Conservation (phyloP, 2,797 vertebrate species). For the Crenichthys baileyi region DNA sequence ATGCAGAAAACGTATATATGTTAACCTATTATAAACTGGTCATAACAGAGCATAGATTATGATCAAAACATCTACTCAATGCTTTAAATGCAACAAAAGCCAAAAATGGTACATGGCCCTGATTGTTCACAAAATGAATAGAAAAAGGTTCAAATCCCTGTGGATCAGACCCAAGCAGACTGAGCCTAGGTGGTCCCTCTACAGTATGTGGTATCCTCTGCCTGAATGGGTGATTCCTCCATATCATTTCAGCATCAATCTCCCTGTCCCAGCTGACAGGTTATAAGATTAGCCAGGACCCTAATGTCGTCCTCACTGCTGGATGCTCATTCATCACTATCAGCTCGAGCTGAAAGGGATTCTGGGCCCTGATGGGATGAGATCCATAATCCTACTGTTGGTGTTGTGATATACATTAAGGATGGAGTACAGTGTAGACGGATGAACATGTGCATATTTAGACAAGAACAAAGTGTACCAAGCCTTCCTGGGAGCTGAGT, state of each 20-base stretch:
- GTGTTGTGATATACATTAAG: slow-evolving; percentile 32
- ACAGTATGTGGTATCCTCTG: slow-evolving; percentile 1
- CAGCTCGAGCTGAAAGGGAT: slow-evolving; percentile 25
- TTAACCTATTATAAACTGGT: too few species aligned
- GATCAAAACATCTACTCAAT: slow-evolving; percentile 7
- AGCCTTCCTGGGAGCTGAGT: neutral
- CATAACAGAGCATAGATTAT: slow-evolving; percentile 1
- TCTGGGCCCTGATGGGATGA: slow-evolving; percentile 40
- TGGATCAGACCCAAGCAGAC: slow-evolving; percentile 25
- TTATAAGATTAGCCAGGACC: slow-evolving; percentile 73
- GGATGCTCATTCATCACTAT: slow-evolving; percentile 72
- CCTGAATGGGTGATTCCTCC: slow-evolving; percentile 18
- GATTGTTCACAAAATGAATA: slow-evolving; percentile 45
- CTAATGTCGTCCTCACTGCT: slow-evolving; percentile 63
- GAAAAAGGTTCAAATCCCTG: slow-evolving; percentile 42
- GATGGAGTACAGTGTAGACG: slow-evolving; percentile 29
- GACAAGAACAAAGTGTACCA: neutral
- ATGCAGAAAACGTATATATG: too few species aligned
- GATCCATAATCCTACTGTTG: slow-evolving; percentile 45
- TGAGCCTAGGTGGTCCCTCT: neutral
- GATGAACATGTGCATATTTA: slow-evolving; percentile 27
- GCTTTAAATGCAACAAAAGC: slow-evolving; percentile 22
- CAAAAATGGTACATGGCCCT: slow-evolving; percentile 5
- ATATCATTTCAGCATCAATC: slow-evolving; percentile 68
- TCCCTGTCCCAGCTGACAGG: slow-evolving; percentile 62